A percentile compares a stretch with the other conserved stretches of the same genome.
These are phyloP conservation scores for Pseudorectes ferrugineus DNA, from an alignment of 2,113 vertebrate species.

Conservation along the genomic window DNA sequence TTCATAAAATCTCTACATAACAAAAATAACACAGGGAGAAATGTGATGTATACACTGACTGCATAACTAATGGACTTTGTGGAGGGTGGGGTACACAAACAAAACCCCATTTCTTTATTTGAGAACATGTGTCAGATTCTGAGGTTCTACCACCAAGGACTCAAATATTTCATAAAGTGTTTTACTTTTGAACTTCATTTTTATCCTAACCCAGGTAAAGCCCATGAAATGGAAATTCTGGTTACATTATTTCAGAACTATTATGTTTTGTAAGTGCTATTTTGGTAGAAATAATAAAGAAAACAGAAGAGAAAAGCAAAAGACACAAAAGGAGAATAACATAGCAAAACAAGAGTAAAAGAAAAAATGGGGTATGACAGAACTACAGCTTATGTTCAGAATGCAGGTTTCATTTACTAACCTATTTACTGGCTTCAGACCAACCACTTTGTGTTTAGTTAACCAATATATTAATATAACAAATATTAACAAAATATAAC, in stretches of 20 bases:
- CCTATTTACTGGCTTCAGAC: background rate
- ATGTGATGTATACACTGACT: background rate
- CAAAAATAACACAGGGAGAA: background rate
- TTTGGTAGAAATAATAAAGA: background rate
- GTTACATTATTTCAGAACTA: background rate
- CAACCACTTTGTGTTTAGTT: background rate
- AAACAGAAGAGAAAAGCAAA: background rate
- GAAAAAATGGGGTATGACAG: background rate
- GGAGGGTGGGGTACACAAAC: fast-evolving
- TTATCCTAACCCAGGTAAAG: background rate
- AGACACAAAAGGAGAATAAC: background rate
- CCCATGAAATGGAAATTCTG: background rate
- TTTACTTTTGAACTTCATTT: background rate
- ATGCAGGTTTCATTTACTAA: background rate
- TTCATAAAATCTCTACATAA: background rate
- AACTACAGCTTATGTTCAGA: background rate
- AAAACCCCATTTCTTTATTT: background rate
- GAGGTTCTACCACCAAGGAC: background rate
- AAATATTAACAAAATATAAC: too few relatives aligned
- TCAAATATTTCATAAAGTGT: background rate
- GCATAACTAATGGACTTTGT: background rate
- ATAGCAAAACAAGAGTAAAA: background rate
- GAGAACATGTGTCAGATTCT: background rate
- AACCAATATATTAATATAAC: background rate
- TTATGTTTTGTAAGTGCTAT: background rate